These are phyloP conservation scores for Myiozetetes cayanensis DNA, from an alignment of 2,113 vertebrate genomes.

Conservation along the genomic window DNA sequence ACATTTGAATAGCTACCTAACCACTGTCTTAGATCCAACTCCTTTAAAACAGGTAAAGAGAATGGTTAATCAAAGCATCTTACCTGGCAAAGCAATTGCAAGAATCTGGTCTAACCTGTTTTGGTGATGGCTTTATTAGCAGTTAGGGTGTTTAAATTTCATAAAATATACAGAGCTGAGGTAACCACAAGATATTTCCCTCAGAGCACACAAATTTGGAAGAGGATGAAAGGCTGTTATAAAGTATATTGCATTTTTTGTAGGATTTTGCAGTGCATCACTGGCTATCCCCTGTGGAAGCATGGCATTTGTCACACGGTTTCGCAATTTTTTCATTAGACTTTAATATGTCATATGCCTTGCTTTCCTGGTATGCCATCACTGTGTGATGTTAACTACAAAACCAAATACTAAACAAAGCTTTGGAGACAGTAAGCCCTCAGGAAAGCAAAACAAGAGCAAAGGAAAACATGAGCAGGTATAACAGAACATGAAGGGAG, in stretches of 20 bases:
- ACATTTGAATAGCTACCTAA: not conserved
- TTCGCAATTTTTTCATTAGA: constrained; percentile 30
- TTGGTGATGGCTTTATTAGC: not conserved
- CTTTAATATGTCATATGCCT: constrained; percentile 11
- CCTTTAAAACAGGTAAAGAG: not conserved
- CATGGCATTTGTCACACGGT: not conserved
- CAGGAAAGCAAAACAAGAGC: not conserved
- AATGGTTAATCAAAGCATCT: not conserved
- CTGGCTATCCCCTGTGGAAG: not conserved
- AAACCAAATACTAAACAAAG: constrained; percentile 7
- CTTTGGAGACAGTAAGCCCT: not conserved
- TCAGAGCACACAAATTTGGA: not conserved
- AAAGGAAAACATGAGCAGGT: not conserved
- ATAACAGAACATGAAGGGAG: not conserved
- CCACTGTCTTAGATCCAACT: not conserved
- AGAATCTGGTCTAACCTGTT: not conserved
- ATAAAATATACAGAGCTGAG: not conserved
- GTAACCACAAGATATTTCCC: not conserved
- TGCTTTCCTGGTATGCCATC: not conserved
- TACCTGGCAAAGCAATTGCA: not conserved
- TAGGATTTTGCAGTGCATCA: not conserved
- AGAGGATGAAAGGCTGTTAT: not conserved
- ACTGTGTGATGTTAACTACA: not conserved
- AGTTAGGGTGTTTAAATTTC: not conserved
- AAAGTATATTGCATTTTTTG: not conserved